Evolutionary conservation across 2,113 vertebrate species (phyloP), one percentile per base, ranked within the genome.

Genomic region (Hucho hucho): DNA sequence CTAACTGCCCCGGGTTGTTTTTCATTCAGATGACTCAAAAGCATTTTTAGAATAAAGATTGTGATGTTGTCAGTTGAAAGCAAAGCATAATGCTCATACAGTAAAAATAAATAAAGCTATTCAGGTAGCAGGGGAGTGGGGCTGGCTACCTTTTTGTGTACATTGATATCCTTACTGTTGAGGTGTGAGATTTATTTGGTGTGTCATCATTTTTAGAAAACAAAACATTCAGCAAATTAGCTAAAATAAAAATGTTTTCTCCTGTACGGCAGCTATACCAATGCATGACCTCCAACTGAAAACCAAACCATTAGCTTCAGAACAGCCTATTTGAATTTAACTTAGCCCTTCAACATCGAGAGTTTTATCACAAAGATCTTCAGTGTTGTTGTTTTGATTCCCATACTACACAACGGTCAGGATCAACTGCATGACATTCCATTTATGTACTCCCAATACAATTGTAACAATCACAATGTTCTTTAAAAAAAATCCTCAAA

Each of bases 401-500:
- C 53, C 4, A 6, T 20, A 18, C 14, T 56, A 56, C 20, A 20
- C 14, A n/a, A 61, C 0, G 6, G 6, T 61, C 58, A 61, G 58
- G 58, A 22, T 14, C 46, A 77, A 72, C 77, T 75, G 77, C 73
- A 76, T 79, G 70, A 84, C 81, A 87, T 85, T 88, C 85, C 85
- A 85, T 78, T 76, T 80, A 69, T 83, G 73, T 72, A 75, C 58
- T 78, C 70, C 70, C 75, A 64, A 73, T 79, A 70, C 58, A 81
- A 72, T 25, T 86, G 81, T 83, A 87, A 84, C 82, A 81, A 88
- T 89, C 82, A 79, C 76, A 66, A 73, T 73, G 80, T 87, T 90
- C 84, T 87, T 88, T 3, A 32, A 87, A 85, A 84, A 77, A 75
- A 89, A 82, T 87, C 87, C 81, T 90, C 77, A 59, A 92, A 88